Evolutionary conservation across 2,888 invertebrate species (phyloP).

Genomic region (Acholoe squamosa): DNA sequence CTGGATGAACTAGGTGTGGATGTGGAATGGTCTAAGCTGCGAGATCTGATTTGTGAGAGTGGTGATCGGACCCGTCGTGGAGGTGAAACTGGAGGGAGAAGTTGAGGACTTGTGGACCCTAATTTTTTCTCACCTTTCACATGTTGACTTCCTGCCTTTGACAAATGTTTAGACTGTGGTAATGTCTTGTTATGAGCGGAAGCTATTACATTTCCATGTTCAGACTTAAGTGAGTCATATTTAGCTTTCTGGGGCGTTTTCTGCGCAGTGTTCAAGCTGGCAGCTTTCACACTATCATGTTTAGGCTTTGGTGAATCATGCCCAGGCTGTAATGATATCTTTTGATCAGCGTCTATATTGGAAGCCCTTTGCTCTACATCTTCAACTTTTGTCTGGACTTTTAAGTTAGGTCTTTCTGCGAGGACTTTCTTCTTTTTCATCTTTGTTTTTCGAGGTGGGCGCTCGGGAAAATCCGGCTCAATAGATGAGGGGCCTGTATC

Average conservation of each 20-base stretch:
- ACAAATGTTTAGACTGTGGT: too few species aligned
- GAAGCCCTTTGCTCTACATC: background rate
- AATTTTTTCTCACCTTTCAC: background rate
- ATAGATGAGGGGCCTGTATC: background rate
- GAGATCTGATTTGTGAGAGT: background rate
- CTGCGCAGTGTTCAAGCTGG: too few species aligned
- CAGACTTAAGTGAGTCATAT: too few species aligned
- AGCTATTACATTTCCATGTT: too few species aligned
- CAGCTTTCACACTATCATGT: background rate
- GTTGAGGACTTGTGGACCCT: background rate
- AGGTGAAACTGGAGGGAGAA: background rate
- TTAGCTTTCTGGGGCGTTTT: too few species aligned
- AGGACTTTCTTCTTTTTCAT: slow-evolving; percentile 29
- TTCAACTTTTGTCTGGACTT: background rate
- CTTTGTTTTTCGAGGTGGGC: slow-evolving; percentile 44
- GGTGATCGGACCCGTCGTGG: background rate
- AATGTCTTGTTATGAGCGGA: too few species aligned
- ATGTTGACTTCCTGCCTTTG: too few species aligned
- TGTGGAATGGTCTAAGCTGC: background rate
- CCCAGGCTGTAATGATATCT: background rate
- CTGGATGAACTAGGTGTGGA: background rate
- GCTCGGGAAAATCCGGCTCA: slow-evolving; percentile 48
- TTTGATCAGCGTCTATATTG: background rate
- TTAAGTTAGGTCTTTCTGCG: background rate
- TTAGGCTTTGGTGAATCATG: background rate